Base-by-base conservation (phyloP, 1,140 invertebrate genomes). In the Cotesia glomerata region DNA sequence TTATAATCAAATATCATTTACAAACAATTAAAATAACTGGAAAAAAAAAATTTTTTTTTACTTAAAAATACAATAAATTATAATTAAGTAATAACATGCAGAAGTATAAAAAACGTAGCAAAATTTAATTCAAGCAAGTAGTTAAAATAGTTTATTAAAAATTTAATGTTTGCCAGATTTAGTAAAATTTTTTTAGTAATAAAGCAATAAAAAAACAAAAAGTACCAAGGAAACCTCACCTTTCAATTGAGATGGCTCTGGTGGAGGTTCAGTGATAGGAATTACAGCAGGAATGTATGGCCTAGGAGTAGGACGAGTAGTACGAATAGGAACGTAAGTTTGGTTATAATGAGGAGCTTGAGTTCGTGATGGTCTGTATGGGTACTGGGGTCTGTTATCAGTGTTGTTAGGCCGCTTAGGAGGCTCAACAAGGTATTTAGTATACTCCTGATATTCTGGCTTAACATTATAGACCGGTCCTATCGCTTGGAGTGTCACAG, bases 401-500 rank as follows among this genome's bases (percentile, higher is more conserved):
- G 75, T 69, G n/a, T 45, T 71, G 63, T 71, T 69, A 3, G 81
- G 80, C 75, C 66, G 78, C 67, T 78, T 86, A 18, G 86, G 88
- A 8, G 88, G 84, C 73, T 88, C 84, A 5, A 91, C 81, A 18
- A 92, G 80, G 69, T 90, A 92, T 74, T 90, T 83, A 63, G 87
- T 79, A 70, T 88, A 91, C 36, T 87, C 75, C 11, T 84, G 74
- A 52, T 91, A 89, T 14, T 88, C 87, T 5, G 87, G 81, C 76
- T 81, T 88, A 14, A 89, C 78, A 35, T 86, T 82, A 67, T 86
- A 79, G 9, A 91, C 89, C 0, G 92, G 91, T 9, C 92, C 91
- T 61, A 92, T 81, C 0, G 93, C 92, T 77, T 91, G 90, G 0
- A 97, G 86, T 0, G 89, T 90, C 0, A 95, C 88, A 0, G 91